Conservation (phyloP, 1,140 invertebrate genomes). For the Bombus sylvicola region DNA sequence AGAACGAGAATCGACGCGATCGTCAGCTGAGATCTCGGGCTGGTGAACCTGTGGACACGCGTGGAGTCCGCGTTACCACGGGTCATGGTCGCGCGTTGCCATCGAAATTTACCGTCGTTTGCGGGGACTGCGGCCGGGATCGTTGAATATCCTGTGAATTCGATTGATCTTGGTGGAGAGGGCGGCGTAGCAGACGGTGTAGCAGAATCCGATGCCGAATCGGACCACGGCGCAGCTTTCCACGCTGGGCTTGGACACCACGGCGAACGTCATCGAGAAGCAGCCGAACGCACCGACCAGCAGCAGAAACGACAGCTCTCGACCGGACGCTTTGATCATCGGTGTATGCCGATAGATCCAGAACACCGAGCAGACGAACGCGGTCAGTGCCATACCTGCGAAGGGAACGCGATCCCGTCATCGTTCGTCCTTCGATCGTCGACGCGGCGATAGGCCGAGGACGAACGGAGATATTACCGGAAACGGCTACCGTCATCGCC, state of each 20-base stretch:
- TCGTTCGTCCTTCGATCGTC: no score
- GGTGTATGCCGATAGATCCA: conserved; percentile 83
- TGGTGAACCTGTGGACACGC: conserved; percentile 78
- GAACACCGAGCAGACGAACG: conserved; percentile 88
- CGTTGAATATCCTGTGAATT: conserved; percentile 85
- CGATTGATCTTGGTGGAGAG: conserved; percentile 85
- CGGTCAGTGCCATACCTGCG: conserved; percentile 80
- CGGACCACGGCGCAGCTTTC: conserved; percentile 83
- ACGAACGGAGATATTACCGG: conserved; percentile 41
- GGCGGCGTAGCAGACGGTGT: conserved; percentile 85
- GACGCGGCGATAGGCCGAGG: no score
- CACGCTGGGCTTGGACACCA: conserved; percentile 82
- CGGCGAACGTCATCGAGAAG: conserved; percentile 84
- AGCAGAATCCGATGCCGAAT: conserved; percentile 84
- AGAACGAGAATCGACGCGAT: conserved; percentile 83
- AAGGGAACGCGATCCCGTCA: background rate
- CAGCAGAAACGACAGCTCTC: conserved; percentile 78
- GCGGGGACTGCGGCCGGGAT: conserved; percentile 69
- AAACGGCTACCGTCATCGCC: conserved; percentile 81
- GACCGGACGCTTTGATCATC: conserved; percentile 85
- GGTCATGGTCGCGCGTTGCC: no score
- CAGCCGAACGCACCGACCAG: conserved; percentile 83
- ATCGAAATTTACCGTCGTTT: conserved; percentile 72
- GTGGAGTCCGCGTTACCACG: rapidly evolving
- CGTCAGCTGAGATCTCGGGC: conserved; percentile 83